Evolutionary conservation across 2,888 invertebrate genomes (phyloP).

Genomic region (Epistrophella euchroma): DNA sequence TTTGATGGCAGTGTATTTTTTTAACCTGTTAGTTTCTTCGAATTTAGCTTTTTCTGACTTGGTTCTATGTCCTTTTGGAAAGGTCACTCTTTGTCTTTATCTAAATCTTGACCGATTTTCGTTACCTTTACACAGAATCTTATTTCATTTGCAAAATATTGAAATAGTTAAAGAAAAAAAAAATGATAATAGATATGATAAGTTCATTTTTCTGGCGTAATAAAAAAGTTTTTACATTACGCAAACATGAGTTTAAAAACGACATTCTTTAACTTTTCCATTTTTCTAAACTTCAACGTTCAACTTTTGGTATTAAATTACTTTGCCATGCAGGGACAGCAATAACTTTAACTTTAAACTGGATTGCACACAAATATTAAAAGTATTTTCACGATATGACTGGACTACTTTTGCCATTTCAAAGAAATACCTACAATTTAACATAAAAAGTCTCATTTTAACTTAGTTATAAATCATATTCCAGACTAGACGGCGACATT

Average conservation of each 20-base stretch:
- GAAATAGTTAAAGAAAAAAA: too few relatives aligned
- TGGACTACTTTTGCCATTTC: conserved; percentile 15
- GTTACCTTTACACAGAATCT: too few relatives aligned
- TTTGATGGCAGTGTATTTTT: too few relatives aligned
- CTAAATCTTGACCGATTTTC: too few relatives aligned
- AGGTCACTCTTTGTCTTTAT: too few relatives aligned
- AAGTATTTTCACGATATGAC: background rate
- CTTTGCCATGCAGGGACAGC: background rate
- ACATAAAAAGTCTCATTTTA: conserved; percentile 11
- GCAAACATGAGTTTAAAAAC: background rate
- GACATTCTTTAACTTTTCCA: background rate
- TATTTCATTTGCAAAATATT: too few relatives aligned
- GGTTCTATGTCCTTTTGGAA: too few relatives aligned
- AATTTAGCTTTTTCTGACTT: too few relatives aligned
- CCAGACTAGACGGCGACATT: conserved; percentile 65
- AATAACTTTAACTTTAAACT: background rate
- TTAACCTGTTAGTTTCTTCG: too few relatives aligned
- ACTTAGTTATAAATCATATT: conserved; percentile 57
- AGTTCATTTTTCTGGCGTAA: background rate
- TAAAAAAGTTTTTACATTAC: background rate
- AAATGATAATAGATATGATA: background rate
- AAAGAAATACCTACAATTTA: conserved; percentile 14
- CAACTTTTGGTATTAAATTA: conserved; percentile 6
- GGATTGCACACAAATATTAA: background rate
- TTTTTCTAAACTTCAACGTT: background rate